Conservation (phyloP, 2,113 vertebrate genomes). For the Macroglossus sobrinus region DNA sequence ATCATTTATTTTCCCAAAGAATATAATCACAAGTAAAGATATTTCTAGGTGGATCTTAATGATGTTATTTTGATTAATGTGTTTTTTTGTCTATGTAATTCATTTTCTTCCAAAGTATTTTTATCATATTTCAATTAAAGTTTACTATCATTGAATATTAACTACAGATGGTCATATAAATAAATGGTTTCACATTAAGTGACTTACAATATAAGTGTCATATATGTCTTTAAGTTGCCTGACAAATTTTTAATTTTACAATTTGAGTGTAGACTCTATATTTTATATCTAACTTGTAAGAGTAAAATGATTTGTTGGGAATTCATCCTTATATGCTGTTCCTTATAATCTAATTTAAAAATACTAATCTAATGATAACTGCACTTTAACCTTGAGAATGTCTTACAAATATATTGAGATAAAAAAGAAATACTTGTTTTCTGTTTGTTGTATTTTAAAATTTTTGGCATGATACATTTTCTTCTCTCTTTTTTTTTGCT, state of each 20-base stretch:
- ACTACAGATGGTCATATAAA: not conserved
- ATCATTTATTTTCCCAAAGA: slow-evolving; percentile 19
- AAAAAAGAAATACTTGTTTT: not conserved
- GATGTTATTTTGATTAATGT: slow-evolving; percentile 41
- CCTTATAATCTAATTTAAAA: not conserved
- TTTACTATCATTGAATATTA: not conserved
- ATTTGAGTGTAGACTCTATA: not conserved
- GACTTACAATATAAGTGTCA: not conserved
- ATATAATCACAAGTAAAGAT: not conserved
- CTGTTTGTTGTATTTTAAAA: not conserved
- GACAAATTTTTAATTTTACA: not conserved
- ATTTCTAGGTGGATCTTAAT: not conserved
- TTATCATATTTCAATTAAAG: not conserved
- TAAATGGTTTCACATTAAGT: not conserved
- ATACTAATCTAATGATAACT: not conserved
- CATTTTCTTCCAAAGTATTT: slow-evolving; percentile 15
- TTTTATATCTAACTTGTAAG: not conserved
- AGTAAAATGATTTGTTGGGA: not conserved
- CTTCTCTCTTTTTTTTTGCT: not conserved
- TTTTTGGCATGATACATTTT: not conserved
- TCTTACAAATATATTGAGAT: not conserved
- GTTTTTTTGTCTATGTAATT: slow-evolving; percentile 46
- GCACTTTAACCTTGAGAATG: not conserved
- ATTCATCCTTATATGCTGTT: not conserved
- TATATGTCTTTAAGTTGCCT: not conserved